Base-by-base conservation (phyloP, 2,113 vertebrate genomes). In the Amblyopsis rosae region DNA sequence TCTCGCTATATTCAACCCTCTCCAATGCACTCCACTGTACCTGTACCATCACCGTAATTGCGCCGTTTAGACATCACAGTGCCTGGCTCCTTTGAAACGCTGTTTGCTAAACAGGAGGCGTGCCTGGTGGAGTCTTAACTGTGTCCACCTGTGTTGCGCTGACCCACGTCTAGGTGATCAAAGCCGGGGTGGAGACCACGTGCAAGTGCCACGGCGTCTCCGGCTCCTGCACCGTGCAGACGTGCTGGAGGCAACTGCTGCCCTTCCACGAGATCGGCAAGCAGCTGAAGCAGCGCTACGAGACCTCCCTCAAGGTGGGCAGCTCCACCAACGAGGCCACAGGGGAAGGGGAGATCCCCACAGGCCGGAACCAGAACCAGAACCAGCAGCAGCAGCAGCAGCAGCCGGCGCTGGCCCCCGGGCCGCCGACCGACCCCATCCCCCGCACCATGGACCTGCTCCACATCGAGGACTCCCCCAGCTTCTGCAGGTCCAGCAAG, bases 141-240 rank as follows among this genome's bases (percentile, higher is more conserved):
- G 19, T 32, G 53, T 16, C 60, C 61, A 62, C 82, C 67, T 59
- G 15, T 57, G 59, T 69, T 67, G 55, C 19, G 65, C 72, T 82
- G 62, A 82, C 49, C 81, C 66, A 62, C 63, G 41, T 63, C 48
- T 91, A 99, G 98, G 95, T 98, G 64, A 98, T 99, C 91, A 98
- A 98, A 80, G 95, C 95, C 0, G 98, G 96, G 5, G 96, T 99
- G 83, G 95, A 98, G 92, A 99, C 96, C 62, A 99, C 97, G 3
- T 99, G 98, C 75, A 99, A 99, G 65, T 99, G 98, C 84, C 98
- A 99, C 0, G 98, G 98, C 0, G 98, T 99, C 12, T 99, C 98
- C 0, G 98, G 98, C 9, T 99, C 98, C 16, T 99, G 98, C 83
- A 99, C 97, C 0, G 97, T 99, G 62, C 93, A 95, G 82, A 99